Base-by-base conservation (phyloP, 1,140 invertebrate genomes). In the Drosophila mauritiana region DNA sequence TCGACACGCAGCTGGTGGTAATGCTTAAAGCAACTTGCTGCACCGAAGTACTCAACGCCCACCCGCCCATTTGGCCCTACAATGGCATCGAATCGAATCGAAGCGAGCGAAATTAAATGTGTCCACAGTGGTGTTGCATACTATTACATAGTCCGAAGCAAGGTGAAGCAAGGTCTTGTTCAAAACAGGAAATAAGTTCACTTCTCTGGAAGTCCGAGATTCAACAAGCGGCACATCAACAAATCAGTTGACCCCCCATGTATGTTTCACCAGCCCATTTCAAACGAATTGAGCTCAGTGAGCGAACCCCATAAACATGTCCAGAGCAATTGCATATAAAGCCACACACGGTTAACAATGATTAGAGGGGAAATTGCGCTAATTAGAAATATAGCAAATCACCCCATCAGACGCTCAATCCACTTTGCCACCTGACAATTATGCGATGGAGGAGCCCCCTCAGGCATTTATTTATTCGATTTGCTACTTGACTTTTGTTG, bases 361-460 rank as follows among this genome's bases (percentile, higher is more conserved):
- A 64, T 67, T 68, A 52, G 10, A 36, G 13, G 11, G 20, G 4
- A 42, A 46, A 54, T 31, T 5, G 15, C 6, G 36, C 64, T 69
- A 70, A 57, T 70, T 69, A 56, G 27, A 70, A 56, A 56, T 17
- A 17, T 45, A 37, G 45, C 40, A 45, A 34, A 15, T 11, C 8
- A 11, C 27, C 25, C 17, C 20, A 36, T 36, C 45, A 11, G 45
- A 48, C 59, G 17, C 22, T 34, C 12, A 61, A 25, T 20, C 43
- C 20, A 17, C n/a, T 31, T 34, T 17, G 48, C 40, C 46, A 46
- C 46, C 59, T 77, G 76, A 62, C 80, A 86, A 85, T 86, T 85
- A 81, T 55, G 52, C 40, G 73, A 65, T 70, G 73, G 31, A 81
- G 73, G 31, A 81, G 74, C 73, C 76, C 63, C 82, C 81, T 78